Base-by-base conservation (phyloP, 2,113 vertebrate genomes). In the Sclerurus mexicanus region DNA sequence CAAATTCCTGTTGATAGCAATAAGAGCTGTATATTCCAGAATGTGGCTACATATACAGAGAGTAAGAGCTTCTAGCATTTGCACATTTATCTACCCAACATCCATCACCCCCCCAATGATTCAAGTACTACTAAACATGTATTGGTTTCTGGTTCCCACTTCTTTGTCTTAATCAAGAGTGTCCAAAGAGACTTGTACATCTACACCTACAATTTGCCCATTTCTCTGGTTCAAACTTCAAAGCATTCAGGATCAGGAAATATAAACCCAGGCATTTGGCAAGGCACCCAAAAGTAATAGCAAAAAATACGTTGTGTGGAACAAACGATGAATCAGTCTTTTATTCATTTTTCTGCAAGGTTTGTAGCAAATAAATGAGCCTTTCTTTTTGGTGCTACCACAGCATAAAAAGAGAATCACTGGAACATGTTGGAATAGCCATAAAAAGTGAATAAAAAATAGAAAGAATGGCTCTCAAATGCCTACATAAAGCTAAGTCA, bases 381-480 rank as follows among this genome's bases (percentile, higher is more conserved):
- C 85, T 94, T 94, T 96, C 90, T 97, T 94, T 94, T 93, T 95
- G 95, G 89, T 91, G 96, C 93, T 93, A 95, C 95, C 96, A 96
- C 94, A 96, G 96, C 96, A 97, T 95, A 93, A 93, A 96, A 96
- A 96, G 69, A 90, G 77, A 93, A 87, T 90, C 72, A 83, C 86
- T 97, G 93, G 93, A 96, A 96, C 91, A 96, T 96, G 94, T 90
- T 95, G 94, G 64, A 94, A 95, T 95, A 90, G 64, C 77, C 77
- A 85, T 91, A 90, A 95, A 96, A 97, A 95, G 71, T 92, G 91
- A 95, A 96, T 95, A 95, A 94, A 96, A 95, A 95, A 95, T 92
- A 95, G 92, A 86, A 79, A 97, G 56, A 84, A 89, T 81, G 77
- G 87, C 47, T 96, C 93, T 96, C 90, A 90, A 96, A 96, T 78